Evolutionary conservation across 1,140 invertebrate genomes (phyloP).

Genomic region (Panagrolaimus sp.): DNA sequence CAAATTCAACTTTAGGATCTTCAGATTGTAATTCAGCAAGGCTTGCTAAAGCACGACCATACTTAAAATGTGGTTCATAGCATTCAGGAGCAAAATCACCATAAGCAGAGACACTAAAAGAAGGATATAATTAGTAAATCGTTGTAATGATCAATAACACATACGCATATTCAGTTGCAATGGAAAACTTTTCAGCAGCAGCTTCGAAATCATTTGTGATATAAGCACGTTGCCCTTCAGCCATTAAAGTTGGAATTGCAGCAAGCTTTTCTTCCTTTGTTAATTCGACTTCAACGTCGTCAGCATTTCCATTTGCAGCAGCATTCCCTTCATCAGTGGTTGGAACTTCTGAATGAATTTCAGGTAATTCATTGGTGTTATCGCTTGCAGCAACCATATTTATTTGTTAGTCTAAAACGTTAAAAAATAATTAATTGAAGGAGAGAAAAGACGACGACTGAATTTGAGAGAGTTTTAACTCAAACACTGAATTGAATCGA

Average conservation of each 20-base stretch:
- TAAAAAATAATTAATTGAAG: not conserved
- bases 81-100: not conserved
- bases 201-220: not conserved
- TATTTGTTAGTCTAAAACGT: too few relatives aligned
- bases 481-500: not conserved
- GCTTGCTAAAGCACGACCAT: not conserved
- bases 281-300: not conserved
- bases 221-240: not conserved
- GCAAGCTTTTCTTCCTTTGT: not conserved
- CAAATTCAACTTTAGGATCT: not conserved
- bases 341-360: too few relatives aligned
- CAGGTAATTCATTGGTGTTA: too few relatives aligned
- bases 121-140: not conserved
- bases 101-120: constrained; percentile 13
- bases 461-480: not conserved
- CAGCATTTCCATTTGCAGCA: not conserved
- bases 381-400: too few relatives aligned
- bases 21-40: not conserved
- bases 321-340: too few relatives aligned
- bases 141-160: not conserved
- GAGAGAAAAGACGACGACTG: not conserved
- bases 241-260: not conserved
- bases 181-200: not conserved
- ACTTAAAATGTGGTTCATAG: not conserved
- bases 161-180: not conserved